Base-by-base conservation (phyloP, 2,797 vertebrate species). In the Gambusia yucatana region DNA sequence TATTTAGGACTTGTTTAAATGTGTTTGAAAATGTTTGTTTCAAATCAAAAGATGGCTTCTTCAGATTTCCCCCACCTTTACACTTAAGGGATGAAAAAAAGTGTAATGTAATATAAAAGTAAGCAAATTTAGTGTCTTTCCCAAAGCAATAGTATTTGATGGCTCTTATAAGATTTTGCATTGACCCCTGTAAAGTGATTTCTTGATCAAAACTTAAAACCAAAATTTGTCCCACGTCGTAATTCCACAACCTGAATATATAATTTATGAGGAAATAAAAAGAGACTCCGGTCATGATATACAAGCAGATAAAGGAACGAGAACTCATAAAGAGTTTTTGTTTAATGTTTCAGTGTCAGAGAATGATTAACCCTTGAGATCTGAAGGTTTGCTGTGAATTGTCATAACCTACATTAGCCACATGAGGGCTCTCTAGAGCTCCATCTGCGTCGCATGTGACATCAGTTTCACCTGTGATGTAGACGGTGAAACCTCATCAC, bases 231-330 rank as follows among this genome's bases (percentile, higher is more conserved):
- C 80, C 77, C 76, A 76, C 74, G 75, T 67, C 77, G 63, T 2
- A 28, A 76, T 22, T 69, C 75, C 55, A 72, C 41, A 57, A 77
- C 80, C 44, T 9, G 72, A 59, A 81, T 75, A 17, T 20, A 36
- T 44, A 0, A 55, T 69, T 78, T 20, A 61, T 20, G 16, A 22
- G 77, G 74, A 77, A 84, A 87, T 72, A 9, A 85, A 86, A 86
- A 52, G 10, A 44, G 83, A 89, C 84, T 81, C 57, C 74, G 46
- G 5, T 46, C 17, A 47, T 25, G 8, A 43, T 59, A 43, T 59
- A 20, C 76, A 84, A 16, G 76, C 76, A 70, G 57, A 84, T 72
- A 6, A 48, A 22, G 9, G 30, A 76, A 55, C 6, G 39, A n/a
- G 25, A 69, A 9, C 76, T 7, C 30, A 48, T 10, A 48, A 75